These are phyloP conservation scores for Drosophila robusta DNA, from an alignment of 2,888 invertebrate species.

Conservation along the genomic window DNA sequence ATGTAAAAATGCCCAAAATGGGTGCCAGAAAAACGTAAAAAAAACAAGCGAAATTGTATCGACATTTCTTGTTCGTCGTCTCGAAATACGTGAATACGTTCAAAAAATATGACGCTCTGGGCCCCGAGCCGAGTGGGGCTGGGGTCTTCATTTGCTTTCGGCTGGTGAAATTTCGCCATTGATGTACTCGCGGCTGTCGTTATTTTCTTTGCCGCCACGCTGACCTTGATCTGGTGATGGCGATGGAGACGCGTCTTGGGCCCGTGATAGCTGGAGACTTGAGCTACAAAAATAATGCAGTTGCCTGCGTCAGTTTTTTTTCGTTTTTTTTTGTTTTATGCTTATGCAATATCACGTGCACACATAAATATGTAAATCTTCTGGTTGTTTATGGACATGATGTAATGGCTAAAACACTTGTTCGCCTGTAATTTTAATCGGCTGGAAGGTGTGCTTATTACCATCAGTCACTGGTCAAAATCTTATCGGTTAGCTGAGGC, in stretches of 20 bases:
- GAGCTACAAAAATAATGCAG: constrained; percentile 45
- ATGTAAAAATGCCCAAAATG: constrained; percentile 37
- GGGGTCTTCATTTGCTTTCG: constrained; percentile 44
- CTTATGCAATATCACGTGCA: constrained; percentile 71
- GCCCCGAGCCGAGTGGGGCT: constrained; percentile 6
- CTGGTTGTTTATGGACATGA: constrained; percentile 63
- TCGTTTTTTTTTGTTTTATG: constrained; percentile 9
- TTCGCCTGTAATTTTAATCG: constrained; percentile 24
- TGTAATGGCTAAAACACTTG: constrained; percentile 59
- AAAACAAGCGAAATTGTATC: constrained; percentile 30
- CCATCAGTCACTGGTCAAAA: constrained; percentile 26
- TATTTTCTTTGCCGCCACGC: constrained; percentile 38
- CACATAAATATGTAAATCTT: constrained; percentile 60
- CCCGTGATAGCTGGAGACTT: constrained; percentile 24
- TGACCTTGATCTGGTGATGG: constrained; percentile 68
- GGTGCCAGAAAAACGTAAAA: constrained; percentile 15
- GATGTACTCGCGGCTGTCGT: constrained; percentile 29
- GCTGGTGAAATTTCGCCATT: constrained; percentile 69
- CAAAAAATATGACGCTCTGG: constrained; percentile 16
- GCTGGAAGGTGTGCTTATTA: constrained; percentile 16
- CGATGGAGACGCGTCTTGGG: constrained; percentile 36
- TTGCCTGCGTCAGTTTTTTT: constrained; percentile 40
- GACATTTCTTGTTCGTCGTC: constrained; percentile 21
- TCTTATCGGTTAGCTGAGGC: neutral
- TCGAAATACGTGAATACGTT: constrained; percentile 56